These are phyloP conservation scores for Hydraecia micacea DNA, from an alignment of 2,888 invertebrate genomes.

Conservation along the genomic window DNA sequence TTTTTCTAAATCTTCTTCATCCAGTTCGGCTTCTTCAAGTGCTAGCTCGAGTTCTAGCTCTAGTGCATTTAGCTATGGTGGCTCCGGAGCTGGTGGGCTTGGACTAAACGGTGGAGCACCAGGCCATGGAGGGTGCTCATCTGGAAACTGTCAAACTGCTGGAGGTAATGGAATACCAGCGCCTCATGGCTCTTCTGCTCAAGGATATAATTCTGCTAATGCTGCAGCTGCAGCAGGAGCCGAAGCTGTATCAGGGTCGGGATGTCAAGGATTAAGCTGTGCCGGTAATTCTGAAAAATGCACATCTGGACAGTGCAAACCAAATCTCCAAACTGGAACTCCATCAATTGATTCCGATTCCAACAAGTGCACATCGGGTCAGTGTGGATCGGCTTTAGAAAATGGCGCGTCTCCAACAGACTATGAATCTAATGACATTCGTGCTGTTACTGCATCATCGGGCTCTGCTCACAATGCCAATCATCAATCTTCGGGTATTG, in stretches of 20 bases:
- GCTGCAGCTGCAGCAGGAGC: conserved; percentile 59
- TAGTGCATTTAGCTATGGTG: conserved; percentile 78
- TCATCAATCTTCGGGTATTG: conserved; percentile 32
- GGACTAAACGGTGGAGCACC: conserved; percentile 63
- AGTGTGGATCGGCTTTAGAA: conserved; percentile 50
- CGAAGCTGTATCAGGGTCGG: conserved; percentile 49
- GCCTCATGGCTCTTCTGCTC: conserved; percentile 19
- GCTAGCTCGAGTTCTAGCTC: conserved; percentile 85
- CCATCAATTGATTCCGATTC: conserved; percentile 44
- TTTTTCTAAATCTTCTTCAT: conserved; percentile 84
- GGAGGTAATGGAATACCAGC: conserved; percentile 48
- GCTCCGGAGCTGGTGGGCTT: conserved; percentile 68
- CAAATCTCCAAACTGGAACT: conserved; percentile 45
- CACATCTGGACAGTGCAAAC: conserved; percentile 66
- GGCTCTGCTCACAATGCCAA: conserved; percentile 41
- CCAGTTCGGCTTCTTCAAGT: conserved; percentile 85
- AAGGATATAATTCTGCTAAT: conserved; percentile 62
- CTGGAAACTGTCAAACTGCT: conserved; percentile 67
- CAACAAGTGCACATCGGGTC: conserved; percentile 67
- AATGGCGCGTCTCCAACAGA: conserved; percentile 24
- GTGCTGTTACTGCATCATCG: conserved; percentile 46
- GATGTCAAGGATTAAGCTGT: conserved; percentile 75
- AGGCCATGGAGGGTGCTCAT: conserved; percentile 64
- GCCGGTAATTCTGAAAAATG: conserved; percentile 68
- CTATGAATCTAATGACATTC: conserved; percentile 55